Evolutionary conservation across 2,113 vertebrate genomes (phyloP), one percentile per base, ranked within the genome.

Genomic region (Nothoprocta perdicaria): DNA sequence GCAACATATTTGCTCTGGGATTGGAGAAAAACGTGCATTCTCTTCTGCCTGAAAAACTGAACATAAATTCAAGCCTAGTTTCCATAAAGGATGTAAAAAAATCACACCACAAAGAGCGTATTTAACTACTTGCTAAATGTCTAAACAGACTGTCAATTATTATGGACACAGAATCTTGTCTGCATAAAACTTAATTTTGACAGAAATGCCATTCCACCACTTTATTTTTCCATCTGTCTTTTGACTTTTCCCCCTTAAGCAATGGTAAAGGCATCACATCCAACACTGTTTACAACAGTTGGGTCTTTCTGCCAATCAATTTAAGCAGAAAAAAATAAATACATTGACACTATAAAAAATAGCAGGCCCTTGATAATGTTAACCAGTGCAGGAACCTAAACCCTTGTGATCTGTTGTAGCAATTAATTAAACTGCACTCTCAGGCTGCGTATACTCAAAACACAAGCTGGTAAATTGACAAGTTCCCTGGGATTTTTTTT

Each of bases 211-310:
- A 81, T 91, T 88, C 22, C 12, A 57, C 19, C 9, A 26, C 12
- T 93, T 83, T 63, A 74, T 91, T 86, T 86, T 95, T 94, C 89
- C 80, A 84, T 95, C 84, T 96, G 81, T 80, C 82, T 58, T 95
- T 93, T 93, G 57, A 82, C 72, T 89, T 83, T 17, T 58, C 15
- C 12, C 10, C 6, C 45, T 60, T 40, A 91, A 90, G 76, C 23
- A 78, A 68, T 50, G 29, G 26, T 66, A 95, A 95, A 94, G 9
- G 6, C 45, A 89, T 77, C 41, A 55, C 77, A 63, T 66, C 43
- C 45, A 74, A 29, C 14, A 33, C 14, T 82, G 38, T 86, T 85
- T 83, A 66, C 80, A 89, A 82, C 15, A 76, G 27, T 48, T 81
- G 40, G 31, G 24, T 33, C 74, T 71, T 82, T 90, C 23, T 76